These are phyloP conservation scores for Squalus acanthias DNA, from an alignment of 2,797 vertebrate genomes.

Conservation along the genomic window DNA sequence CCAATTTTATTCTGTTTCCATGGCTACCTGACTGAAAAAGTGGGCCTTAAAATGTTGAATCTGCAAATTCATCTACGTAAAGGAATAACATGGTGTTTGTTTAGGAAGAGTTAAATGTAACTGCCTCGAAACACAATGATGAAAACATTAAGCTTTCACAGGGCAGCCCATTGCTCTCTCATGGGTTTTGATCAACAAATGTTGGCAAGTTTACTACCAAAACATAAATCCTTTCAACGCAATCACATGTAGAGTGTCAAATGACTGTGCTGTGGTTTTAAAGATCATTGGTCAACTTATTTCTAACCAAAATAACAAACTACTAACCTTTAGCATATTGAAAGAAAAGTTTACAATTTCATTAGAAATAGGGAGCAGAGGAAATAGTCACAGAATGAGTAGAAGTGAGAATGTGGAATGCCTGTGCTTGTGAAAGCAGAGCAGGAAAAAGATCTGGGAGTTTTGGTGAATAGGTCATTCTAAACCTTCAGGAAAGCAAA, in stretches of 20 bases:
- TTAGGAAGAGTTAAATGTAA: background rate
- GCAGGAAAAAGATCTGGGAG: background rate
- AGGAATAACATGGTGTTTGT: background rate
- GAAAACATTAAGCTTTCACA: slow-evolving; percentile 2
- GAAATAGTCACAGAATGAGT: background rate
- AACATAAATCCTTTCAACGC: slow-evolving; percentile 3
- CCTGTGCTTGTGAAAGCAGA: background rate
- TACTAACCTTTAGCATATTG: background rate
- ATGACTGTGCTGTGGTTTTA: background rate
- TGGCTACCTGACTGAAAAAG: background rate
- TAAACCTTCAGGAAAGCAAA: background rate
- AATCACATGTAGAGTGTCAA: slow-evolving; percentile 2
- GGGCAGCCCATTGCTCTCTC: background rate
- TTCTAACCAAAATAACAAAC: background rate
- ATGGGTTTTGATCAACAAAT: slow-evolving; percentile 28
- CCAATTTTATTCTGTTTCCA: background rate
- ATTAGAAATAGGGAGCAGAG: background rate
- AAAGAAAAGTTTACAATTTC: background rate
- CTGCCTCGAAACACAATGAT: background rate
- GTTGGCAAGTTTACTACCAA: slow-evolving; percentile 8
- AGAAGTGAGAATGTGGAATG: background rate
- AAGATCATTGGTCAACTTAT: background rate
- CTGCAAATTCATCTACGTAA: background rate
- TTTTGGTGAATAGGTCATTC: background rate
- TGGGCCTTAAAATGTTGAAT: too few relatives aligned